phyloP scores from a whole-genome alignment of 2,888 invertebrate species.

The Lapara coniferarum region DNA sequence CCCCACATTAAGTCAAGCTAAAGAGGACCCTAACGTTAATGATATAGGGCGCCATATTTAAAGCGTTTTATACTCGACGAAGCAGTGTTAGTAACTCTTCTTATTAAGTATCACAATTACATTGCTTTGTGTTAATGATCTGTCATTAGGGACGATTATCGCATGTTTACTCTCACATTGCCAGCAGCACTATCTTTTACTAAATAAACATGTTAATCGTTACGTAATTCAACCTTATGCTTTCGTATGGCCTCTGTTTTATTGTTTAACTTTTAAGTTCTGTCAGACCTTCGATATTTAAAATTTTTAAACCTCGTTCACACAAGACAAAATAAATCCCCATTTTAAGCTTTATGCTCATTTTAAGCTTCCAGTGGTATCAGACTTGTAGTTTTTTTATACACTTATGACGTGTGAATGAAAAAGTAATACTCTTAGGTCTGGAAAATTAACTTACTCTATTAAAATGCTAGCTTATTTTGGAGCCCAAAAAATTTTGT shows the following conservation, averaged over 20 bases:
- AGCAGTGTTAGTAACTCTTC: background rate
- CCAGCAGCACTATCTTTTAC: background rate
- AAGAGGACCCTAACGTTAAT: background rate
- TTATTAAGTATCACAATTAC: slow-evolving; percentile 9
- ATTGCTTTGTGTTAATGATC: slow-evolving; percentile 13
- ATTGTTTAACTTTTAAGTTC: background rate
- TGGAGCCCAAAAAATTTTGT: too few relatives aligned
- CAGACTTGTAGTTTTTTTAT: too few relatives aligned
- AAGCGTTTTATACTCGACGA: background rate
- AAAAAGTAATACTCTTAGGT: too few relatives aligned
- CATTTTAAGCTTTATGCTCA: too few relatives aligned
- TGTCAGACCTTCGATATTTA: background rate
- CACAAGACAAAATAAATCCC: too few relatives aligned
- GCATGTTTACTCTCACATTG: slow-evolving; percentile 16
- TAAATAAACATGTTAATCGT: background rate
- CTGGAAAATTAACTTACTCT: too few relatives aligned
- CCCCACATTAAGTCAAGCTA: background rate
- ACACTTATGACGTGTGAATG: too few relatives aligned
- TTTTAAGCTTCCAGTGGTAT: too few relatives aligned
- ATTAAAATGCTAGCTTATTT: too few relatives aligned
- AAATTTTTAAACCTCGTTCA: too few relatives aligned
- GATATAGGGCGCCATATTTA: background rate
- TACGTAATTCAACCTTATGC: background rate
- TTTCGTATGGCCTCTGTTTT: background rate
- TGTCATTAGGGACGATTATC: slow-evolving; percentile 5